These are phyloP conservation scores for Petrocephalus sullivani DNA, from an alignment of 2,797 vertebrate genomes.

Conservation along the genomic window DNA sequence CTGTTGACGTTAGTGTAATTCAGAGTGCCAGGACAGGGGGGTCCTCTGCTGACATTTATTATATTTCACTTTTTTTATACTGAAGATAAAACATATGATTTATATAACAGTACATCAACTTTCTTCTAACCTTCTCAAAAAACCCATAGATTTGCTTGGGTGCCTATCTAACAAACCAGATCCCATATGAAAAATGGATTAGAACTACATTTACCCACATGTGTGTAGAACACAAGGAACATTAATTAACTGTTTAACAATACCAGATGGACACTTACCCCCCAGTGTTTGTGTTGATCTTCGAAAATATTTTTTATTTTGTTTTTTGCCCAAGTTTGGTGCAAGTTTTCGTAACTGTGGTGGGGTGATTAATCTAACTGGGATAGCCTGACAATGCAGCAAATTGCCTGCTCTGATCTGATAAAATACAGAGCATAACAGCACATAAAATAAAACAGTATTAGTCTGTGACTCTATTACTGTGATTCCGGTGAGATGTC, in stretches of 20 bases:
- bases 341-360: constrained; percentile 27
- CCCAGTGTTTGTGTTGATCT: not conserved
- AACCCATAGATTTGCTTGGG: not conserved
- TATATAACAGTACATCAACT: not conserved
- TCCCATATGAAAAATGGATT: not conserved
- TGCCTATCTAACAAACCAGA: not conserved
- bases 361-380: constrained; percentile 63
- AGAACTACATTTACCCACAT: not conserved
- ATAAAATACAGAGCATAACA: constrained; percentile 55
- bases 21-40: not conserved
- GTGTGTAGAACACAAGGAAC: not conserved
- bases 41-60: not conserved
- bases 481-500: constrained; percentile 44
- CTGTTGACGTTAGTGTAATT: not conserved
- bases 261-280: not conserved
- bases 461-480: constrained; percentile 46
- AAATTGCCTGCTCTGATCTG: constrained; percentile 61
- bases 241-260: not conserved
- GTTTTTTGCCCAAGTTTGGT: constrained; percentile 24
- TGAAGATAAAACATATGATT: not conserved
- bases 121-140: not conserved
- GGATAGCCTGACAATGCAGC: constrained; percentile 53
- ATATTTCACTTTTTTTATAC: not conserved
- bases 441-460: constrained; percentile 30
- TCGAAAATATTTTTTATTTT: not conserved